A percentile compares a stretch with the other conserved stretches of the same genome.
Evolutionary conservation across 2,113 vertebrate species (phyloP).

Genomic region (Tachysurus fulvidraco): DNA sequence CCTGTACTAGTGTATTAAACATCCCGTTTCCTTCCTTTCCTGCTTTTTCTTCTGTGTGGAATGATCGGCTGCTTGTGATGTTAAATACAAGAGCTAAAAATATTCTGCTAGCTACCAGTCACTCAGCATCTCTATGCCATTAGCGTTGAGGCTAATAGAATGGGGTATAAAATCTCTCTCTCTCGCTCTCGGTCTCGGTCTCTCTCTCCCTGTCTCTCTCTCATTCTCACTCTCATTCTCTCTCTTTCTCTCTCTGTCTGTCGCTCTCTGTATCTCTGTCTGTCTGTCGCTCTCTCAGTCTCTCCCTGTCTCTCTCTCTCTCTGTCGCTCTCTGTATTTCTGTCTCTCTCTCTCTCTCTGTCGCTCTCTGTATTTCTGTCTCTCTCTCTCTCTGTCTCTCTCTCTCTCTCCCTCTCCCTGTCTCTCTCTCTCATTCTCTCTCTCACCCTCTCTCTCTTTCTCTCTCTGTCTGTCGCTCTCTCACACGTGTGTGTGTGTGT

Average conservation of each 20-base stretch:
- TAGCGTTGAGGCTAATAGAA: not conserved
- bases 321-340: too few relatives aligned
- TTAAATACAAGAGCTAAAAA: not conserved
- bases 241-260: not conserved
- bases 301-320: not conserved
- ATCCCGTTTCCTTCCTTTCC: too few relatives aligned
- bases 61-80: not conserved
- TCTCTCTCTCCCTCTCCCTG: not conserved
- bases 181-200: not conserved
- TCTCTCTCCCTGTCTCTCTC: not conserved
- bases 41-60: not conserved
- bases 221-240: not conserved
- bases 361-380: not conserved
- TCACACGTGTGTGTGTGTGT: too few relatives aligned
- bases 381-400: not conserved
- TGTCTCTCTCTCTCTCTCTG: not conserved
- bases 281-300: not conserved
- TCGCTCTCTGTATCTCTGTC: not conserved
- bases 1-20: not conserved
- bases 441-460: too few relatives aligned
- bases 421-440: too few relatives aligned
- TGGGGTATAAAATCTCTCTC: not conserved
- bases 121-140: not conserved
- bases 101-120: not conserved
- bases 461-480: too few relatives aligned